Base-by-base conservation (phyloP, 2,888 invertebrate genomes). In the Spisula subtruncata region DNA sequence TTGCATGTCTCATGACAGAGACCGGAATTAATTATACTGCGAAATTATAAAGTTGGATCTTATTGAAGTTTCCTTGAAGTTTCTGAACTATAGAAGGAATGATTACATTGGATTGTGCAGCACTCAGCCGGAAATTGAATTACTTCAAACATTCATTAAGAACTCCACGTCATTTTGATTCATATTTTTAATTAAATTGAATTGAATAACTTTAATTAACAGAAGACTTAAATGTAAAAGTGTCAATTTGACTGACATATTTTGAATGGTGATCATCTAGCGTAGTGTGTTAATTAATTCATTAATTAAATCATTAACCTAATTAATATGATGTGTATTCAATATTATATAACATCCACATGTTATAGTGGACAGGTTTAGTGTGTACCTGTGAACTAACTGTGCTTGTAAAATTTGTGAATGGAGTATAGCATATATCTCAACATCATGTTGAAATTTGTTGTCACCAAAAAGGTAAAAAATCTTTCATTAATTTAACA, bases 381-480 rank as follows among this genome's bases (percentile, higher is more conserved):
- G 60, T 25, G 60, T 25, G 60, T 8, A 66, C 60, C 60, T 66
- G 25, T 10, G 60, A n/a, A 66, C 60, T 25, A 66, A 25, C 25
- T 66, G n/a, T 25, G 60, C 25, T 5, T 4, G 4, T 66, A 25
- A 2, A 25, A n/a, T 25, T 66, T 25, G 60, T 66, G 60, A 66
- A 66, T 66, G 60, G 60, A 66, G 8, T 4, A 66, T 66, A 10
- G 8, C 6, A 56, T 32, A 56, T 32, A 20, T 32, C n/a, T 51
- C 71, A n/a, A n/a, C n/a, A 84, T 32, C 32, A 84, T 84, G 84
- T 84, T 84, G 75, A 84, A 84, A 29, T 84, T 84, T 84, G 84
- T 75, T 20, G 84, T 84, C 1, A 84, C 71, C 71, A 84, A 84
- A 71, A 75, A 35, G 60, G 60, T 66, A 66, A 25, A 41, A 41